Evolutionary conservation across 2,113 vertebrate genomes (phyloP).

Genomic region (Hyperopisus bebe): DNA sequence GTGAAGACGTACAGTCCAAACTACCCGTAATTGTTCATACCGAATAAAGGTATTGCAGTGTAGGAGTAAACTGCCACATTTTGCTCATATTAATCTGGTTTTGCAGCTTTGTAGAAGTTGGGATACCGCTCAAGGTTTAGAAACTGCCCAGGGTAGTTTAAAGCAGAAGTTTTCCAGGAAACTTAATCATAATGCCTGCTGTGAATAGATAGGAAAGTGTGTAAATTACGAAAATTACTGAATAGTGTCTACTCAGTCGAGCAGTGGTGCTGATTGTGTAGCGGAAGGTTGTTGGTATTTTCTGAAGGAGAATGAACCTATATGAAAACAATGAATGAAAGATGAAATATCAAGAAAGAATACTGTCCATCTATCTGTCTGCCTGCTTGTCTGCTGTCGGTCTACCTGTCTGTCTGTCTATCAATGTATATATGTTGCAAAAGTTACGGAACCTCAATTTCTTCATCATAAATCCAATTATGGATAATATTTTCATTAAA

Average conservation of each 20-base stretch:
- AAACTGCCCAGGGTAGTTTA: not conserved
- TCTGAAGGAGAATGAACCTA: not conserved
- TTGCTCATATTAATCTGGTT: not conserved
- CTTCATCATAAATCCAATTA: not conserved
- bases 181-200: not conserved
- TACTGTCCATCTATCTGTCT: not conserved
- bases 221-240: not conserved
- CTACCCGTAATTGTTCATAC: not conserved
- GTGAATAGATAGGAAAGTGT: conserved; percentile 4
- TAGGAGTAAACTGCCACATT: not conserved
- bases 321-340: not conserved
- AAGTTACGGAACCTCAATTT: not conserved
- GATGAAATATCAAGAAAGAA: not conserved
- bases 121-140: not conserved
- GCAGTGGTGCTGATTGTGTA: not conserved
- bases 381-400: not conserved
- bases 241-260: not conserved
- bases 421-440: not conserved
- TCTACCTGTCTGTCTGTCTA: not conserved
- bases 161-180: not conserved
- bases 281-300: not conserved
- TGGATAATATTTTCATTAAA: not conserved
- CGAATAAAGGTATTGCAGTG: not conserved
- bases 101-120: not conserved
- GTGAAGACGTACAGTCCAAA: not conserved